Conservation (phyloP, 2,888 invertebrate genomes). For the Hylaea fasciaria region DNA sequence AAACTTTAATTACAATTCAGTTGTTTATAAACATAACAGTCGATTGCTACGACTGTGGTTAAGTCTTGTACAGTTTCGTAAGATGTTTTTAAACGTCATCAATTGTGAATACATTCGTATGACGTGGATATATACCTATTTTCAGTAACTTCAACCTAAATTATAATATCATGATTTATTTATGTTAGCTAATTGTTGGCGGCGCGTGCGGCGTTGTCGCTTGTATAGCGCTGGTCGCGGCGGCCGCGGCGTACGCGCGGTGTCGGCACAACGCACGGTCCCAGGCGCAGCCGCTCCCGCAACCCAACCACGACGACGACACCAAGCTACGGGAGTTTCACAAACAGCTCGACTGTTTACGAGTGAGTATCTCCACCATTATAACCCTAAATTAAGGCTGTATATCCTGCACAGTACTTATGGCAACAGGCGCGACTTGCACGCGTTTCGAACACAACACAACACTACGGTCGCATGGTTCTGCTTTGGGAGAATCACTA, state of each 20-base stretch:
- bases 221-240: conserved; percentile 70
- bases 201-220: conserved; percentile 72
- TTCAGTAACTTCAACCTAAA: no score
- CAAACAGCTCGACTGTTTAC: conserved; percentile 79
- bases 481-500: no score
- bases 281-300: conserved; percentile 68
- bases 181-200: conserved; percentile 68
- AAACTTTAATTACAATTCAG: no score
- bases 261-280: conserved; percentile 63
- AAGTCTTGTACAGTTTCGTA: no score
- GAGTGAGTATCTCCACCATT: conserved; percentile 54
- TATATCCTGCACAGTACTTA: neutral
- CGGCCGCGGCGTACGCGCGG: conserved; percentile 70
- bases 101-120: no score
- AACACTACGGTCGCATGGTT: no score
- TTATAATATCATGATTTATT: no score
- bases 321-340: conserved; percentile 78
- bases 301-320: conserved; percentile 75
- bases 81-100: no score
- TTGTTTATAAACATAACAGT: no score
- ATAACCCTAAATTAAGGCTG: neutral
- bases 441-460: no score
- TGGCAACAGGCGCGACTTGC: neutral
- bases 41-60: no score
- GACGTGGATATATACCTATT: no score